Base-by-base conservation (phyloP, 2,113 vertebrate species). In the Cyprinodon tularosa region DNA sequence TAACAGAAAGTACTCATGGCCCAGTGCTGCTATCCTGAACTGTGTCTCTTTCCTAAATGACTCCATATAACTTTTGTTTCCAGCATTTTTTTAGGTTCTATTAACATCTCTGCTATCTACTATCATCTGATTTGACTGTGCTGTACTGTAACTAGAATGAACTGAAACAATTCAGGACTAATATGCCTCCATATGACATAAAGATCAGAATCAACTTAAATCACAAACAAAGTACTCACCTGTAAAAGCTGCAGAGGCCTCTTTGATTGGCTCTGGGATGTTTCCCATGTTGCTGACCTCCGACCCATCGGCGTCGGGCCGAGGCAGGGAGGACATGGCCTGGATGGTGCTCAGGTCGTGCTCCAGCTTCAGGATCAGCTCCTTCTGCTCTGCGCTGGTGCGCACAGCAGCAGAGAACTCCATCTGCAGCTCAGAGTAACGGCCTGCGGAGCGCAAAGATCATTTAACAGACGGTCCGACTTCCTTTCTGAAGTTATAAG, bases 321-420 rank as follows among this genome's bases (percentile, higher is more conserved):
- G 95, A 0, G 87, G 91, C 78, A 95, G 37, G 0, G 95, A 83
- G 1, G 95, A 86, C 92, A 98, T 90, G 78, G 94, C 84, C 85
- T 97, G 97, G 78, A 99, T 88, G 90, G 96, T 98, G 94, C 96
- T 97, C 61, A 99, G 95, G 92, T 99, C 98, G 0, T 96, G 96
- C 88, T 99, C 98, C 92, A 99, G 92, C 68, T 95, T 96, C 72
- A 95, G 82, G 12, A 98, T 96, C 17, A 99, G 95, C 71, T 97
- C 96, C 84, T 97, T 98, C 92, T 99, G 98, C 79, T 96, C 95
- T 0, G 93, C 74, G 5, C 94, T 93, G 0, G 91, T 94, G 64
- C 92, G 84, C 64, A 94, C 94, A 0, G 96, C 96, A 17, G 96
- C 93, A 0, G 94, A 93, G 85, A 96, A 94, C 81, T 96, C 97